A percentile compares a stretch with the other conserved stretches of the same genome.
Conservation (phyloP, 2,797 vertebrate species). For the Brachymystax lenok region DNA sequence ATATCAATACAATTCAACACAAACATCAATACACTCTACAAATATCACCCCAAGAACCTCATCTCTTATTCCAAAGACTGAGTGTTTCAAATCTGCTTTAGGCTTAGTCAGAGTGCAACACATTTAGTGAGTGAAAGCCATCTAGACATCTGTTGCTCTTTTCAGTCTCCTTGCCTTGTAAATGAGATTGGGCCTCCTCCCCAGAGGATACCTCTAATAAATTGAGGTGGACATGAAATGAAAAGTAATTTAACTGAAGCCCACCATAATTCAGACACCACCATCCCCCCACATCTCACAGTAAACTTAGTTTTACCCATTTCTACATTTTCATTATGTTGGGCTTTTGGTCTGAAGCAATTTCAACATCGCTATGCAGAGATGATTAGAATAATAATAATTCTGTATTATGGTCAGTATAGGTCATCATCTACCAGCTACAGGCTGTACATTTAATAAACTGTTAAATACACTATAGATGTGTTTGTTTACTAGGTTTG, state of each 20-base stretch:
- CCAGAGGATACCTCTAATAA: constrained; percentile 57
- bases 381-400: neutral
- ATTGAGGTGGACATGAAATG: constrained; percentile 64
- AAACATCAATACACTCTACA: neutral
- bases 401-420: neutral
- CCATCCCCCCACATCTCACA: constrained; percentile 20
- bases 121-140: constrained; percentile 3
- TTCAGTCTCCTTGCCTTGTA: constrained; percentile 32
- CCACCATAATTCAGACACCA: constrained; percentile 37
- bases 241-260: constrained; percentile 62
- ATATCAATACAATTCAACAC: neutral
- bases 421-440: neutral
- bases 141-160: constrained; percentile 48
- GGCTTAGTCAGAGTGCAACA: neutral
- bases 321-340: constrained; percentile 12
- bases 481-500: neutral
- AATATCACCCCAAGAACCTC: neutral
- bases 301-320: constrained; percentile 19
- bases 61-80: neutral
- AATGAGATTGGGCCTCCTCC: constrained; percentile 37
- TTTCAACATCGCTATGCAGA: constrained; percentile 9
- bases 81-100: neutral
- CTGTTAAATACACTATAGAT: too few species aligned
- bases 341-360: constrained; percentile 10
- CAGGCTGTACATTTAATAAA: too few species aligned